Evolutionary conservation across 2,113 vertebrate species (phyloP).

Genomic region (Garra rufa): DNA sequence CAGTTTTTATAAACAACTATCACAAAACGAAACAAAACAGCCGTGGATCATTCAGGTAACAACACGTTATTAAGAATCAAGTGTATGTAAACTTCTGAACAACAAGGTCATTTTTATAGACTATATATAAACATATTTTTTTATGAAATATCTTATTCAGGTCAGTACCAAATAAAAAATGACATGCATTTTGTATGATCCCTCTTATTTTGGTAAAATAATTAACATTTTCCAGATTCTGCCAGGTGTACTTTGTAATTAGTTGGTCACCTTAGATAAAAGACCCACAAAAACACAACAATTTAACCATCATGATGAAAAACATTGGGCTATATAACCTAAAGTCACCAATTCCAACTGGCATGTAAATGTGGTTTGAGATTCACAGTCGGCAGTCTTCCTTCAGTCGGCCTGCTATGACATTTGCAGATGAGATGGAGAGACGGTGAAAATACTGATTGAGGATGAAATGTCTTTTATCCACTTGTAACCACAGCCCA

Average conservation of each 20-base stretch:
- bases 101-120: too few relatives aligned
- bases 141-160: too few relatives aligned
- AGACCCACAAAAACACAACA: not conserved
- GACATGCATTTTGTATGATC: too few relatives aligned
- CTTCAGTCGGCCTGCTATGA: conserved; percentile 25
- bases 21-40: too few relatives aligned
- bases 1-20: too few relatives aligned
- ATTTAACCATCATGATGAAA: not conserved
- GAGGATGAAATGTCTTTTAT: conserved; percentile 69
- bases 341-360: not conserved
- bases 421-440: conserved; percentile 54
- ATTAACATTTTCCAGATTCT: too few relatives aligned
- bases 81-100: too few relatives aligned
- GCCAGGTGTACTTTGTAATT: not conserved
- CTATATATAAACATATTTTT: too few relatives aligned
- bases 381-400: not conserved
- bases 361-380: conserved; percentile 7
- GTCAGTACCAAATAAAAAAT: too few relatives aligned
- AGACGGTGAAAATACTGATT: conserved; percentile 35
- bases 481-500: conserved; percentile 69
- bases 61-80: too few relatives aligned
- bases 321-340: not conserved
- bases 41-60: too few relatives aligned
- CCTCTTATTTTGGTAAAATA: too few relatives aligned
- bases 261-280: not conserved